Evolutionary conservation across 2,888 invertebrate genomes (phyloP).

Genomic region (Spatulosminthurus flaviceps): DNA sequence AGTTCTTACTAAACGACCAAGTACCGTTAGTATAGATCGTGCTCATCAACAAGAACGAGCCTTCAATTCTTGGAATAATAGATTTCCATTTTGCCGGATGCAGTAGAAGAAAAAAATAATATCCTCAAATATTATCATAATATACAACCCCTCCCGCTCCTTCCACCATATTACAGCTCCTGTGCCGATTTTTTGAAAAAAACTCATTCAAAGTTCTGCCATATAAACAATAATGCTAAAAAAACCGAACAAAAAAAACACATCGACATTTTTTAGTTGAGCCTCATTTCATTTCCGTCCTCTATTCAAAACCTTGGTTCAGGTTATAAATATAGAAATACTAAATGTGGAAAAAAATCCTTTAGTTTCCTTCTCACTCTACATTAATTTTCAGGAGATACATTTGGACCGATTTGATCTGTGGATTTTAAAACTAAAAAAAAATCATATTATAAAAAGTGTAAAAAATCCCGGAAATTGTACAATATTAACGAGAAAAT

Average conservation of each 20-base stretch:
- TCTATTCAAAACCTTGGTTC: neutral
- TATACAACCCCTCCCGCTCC: neutral
- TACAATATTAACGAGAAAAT: neutral
- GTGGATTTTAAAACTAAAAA: neutral
- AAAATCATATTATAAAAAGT: neutral
- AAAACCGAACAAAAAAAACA: conserved; percentile 2
- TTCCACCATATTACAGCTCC: conserved; percentile 21
- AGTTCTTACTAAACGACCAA: conserved; percentile 46
- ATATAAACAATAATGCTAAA: neutral
- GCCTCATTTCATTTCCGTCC: neutral
- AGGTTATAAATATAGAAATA: neutral
- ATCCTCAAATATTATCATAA: neutral
- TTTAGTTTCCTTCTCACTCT: neutral
- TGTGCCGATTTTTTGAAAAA: neutral
- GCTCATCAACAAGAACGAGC: conserved; percentile 56
- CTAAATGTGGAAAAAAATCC: neutral
- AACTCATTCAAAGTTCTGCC: too few relatives aligned
- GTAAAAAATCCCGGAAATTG: neutral
- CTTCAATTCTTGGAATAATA: conserved; percentile 54
- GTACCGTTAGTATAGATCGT: conserved; percentile 54
- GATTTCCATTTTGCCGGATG: conserved; percentile 59
- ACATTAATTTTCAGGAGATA: neutral
- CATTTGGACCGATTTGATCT: neutral
- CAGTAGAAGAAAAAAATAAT: conserved; percentile 46
- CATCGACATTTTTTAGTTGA: neutral